Percentiles rank a stretch among this genome's conserved stretches.
phyloP scores from a whole-genome alignment of 2,113 vertebrate genomes.

The Vombatus ursinus region DNA sequence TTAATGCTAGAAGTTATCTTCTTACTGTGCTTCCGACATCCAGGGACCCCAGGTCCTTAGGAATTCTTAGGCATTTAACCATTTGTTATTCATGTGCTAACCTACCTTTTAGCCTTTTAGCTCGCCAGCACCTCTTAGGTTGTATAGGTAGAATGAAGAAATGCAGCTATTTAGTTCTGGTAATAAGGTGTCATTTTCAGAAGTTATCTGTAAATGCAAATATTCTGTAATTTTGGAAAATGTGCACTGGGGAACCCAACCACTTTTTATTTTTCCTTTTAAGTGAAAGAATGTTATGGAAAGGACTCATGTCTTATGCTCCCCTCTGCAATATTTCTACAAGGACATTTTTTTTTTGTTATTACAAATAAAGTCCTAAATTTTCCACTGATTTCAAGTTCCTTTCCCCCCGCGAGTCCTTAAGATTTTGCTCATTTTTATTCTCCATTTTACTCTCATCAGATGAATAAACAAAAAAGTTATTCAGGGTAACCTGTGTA shows the following conservation, averaged over 20 bases:
- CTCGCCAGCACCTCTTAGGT: not conserved
- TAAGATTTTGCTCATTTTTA: not conserved
- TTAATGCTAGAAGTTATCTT: not conserved
- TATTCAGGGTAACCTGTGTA: not conserved
- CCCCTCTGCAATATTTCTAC: slow-evolving; percentile 24
- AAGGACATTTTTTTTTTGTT: slow-evolving; percentile 53
- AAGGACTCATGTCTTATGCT: not conserved
- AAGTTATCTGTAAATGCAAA: not conserved
- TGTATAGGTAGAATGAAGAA: not conserved
- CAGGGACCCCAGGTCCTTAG: not conserved
- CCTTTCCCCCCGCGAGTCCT: not conserved
- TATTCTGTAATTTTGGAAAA: not conserved
- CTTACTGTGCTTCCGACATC: not conserved
- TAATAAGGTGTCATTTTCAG: not conserved
- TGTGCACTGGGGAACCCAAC: not conserved
- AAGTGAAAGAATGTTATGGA: not conserved
- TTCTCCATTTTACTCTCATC: not conserved
- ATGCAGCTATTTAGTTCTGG: not conserved
- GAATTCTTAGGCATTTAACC: not conserved
- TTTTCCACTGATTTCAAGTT: not conserved
- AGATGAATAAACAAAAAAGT: not conserved
- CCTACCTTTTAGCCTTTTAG: not conserved
- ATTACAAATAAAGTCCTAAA: slow-evolving; percentile 54
- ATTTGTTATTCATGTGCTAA: not conserved
- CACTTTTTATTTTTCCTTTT: not conserved